Conservation (phyloP, 2,113 vertebrate genomes). For the Passer montanus region DNA sequence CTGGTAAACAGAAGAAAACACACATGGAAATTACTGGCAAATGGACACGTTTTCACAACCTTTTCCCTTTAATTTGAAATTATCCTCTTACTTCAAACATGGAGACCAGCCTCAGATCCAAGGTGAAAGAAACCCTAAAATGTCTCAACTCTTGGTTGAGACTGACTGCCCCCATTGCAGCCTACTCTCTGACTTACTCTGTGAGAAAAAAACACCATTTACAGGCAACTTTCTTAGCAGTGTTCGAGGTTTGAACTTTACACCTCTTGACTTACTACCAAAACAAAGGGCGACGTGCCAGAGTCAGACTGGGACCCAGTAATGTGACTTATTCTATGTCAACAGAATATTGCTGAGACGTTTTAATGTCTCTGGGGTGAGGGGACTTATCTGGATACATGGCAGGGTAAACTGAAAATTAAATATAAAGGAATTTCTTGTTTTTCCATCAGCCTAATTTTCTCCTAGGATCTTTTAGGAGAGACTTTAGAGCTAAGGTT, state of each 20-base stretch:
- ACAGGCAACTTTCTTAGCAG: not conserved
- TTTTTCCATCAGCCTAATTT: not conserved
- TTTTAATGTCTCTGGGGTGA: not conserved
- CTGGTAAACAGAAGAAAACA: conserved; percentile 50
- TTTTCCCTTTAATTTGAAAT: not conserved
- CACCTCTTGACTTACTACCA: not conserved
- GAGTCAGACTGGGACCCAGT: not conserved
- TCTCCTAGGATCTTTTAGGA: not conserved
- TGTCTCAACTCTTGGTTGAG: not conserved
- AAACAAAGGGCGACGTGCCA: not conserved
- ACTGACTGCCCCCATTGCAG: not conserved
- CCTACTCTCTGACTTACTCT: not conserved
- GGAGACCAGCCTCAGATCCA: not conserved
- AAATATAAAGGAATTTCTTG: not conserved
- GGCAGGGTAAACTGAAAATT: not conserved
- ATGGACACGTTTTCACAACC: not conserved
- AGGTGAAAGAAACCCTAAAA: not conserved
- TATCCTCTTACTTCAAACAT: not conserved
- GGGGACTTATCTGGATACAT: not conserved
- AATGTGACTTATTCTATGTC: not conserved
- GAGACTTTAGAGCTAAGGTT: not conserved
- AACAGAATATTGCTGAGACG: not conserved
- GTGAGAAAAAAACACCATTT: not conserved
- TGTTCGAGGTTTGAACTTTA: not conserved
- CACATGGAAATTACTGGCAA: conserved; percentile 1